Percentiles rank a stretch among this genome's conserved stretches.
Evolutionary conservation across 2,797 vertebrate genomes (phyloP).

Genomic region (Paguma larvata): DNA sequence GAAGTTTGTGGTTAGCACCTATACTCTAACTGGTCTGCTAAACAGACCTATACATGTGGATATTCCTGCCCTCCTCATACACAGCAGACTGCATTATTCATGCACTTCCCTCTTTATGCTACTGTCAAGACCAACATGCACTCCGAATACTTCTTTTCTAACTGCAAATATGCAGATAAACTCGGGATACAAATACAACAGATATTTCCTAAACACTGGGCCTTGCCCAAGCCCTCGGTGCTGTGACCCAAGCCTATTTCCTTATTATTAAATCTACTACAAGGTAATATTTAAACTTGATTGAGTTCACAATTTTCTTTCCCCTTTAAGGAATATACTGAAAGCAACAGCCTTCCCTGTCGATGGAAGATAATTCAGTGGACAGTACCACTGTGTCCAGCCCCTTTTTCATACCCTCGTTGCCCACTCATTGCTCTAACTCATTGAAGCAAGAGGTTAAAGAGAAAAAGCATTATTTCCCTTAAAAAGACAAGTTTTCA

Average conservation of each 20-base stretch:
- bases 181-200: not conserved
- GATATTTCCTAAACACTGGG: not conserved
- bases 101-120: not conserved
- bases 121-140: not conserved
- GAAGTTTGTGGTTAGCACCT: not conserved
- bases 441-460: constrained; percentile 68
- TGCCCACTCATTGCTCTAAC: constrained; percentile 67
- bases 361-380: constrained; percentile 64
- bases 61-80: not conserved
- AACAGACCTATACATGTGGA: not conserved
- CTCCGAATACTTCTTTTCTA: not conserved
- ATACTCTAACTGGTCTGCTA: not conserved
- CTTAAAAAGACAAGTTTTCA: constrained; percentile 71
- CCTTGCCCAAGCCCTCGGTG: not conserved
- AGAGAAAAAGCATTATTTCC: constrained; percentile 78
- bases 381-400: constrained; percentile 47
- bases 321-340: constrained; percentile 50
- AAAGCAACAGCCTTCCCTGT: constrained; percentile 72
- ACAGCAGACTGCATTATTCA: not conserved
- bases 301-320: constrained; percentile 25
- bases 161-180: not conserved
- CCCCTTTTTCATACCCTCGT: constrained; percentile 48
- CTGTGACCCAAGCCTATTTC: not conserved
- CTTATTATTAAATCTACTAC: not conserved
- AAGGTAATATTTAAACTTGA: not conserved